Base-by-base conservation (phyloP, 2,113 vertebrate species). In the Ceuthmochares aereus region DNA sequence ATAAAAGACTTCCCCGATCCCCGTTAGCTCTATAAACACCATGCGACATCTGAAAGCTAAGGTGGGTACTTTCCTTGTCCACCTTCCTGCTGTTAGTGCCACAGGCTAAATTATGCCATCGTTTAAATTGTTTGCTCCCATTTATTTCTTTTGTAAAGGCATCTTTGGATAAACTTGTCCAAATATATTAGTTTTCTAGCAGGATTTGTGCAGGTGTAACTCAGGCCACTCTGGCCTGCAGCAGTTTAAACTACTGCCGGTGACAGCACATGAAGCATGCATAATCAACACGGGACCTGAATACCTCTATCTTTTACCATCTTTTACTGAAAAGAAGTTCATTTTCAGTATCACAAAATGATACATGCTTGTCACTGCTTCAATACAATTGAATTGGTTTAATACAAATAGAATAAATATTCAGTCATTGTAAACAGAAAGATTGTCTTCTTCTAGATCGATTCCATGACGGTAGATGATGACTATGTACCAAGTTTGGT, bases 141-240 rank as follows among this genome's bases (percentile, higher is more conserved):
- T 66, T 82, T 76, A 8, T 79, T 78, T 84, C 15, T 67, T 70
- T 76, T 52, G 76, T 49, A 84, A 80, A 76, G 42, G 52, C 52
- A 52, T 54, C 43, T 79, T 58, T 66, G 72, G 74, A 77, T 63
- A 69, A 81, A 72, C 51, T 86, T 96, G 79, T 95, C 88, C 62
- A 73, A 89, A 52, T 26, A 40, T 79, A 84, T 93, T 89, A 84
- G 62, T 67, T 87, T 87, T 87, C 40, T 79, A 82, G 58, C 47
- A 84, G 58, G 74, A 60, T 87, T 75, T 92, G 80, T 70, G 76
- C 32, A 92, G 87, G 36, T 95, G 81, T 87, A 95, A 47, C 37
- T 0, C 6, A 93, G 84, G 82, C 94, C 91, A 94, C 68, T 5
- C 52, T 95, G 78, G 78, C 77, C 91, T 90, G 68, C 47, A 95